A percentile compares a stretch with the other conserved stretches of the same genome.
Conservation (phyloP, 2,888 invertebrate genomes). For the Meandrusa payeni region DNA sequence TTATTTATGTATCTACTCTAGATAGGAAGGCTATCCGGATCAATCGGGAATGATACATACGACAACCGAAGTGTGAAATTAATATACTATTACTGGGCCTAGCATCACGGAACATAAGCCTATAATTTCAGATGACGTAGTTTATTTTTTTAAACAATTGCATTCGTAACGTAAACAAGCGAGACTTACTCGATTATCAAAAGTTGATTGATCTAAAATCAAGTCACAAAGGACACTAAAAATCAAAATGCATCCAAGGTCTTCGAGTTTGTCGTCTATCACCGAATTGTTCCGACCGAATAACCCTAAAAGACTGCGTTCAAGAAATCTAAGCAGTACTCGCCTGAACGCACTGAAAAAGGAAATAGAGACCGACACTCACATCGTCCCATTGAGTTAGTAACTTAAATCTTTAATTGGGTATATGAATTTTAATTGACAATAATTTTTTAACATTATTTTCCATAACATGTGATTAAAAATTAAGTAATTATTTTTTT, state of each 20-base stretch:
- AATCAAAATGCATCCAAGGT: slow-evolving; percentile 43
- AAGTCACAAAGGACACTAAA: not conserved
- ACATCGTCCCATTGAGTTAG: slow-evolving; percentile 71
- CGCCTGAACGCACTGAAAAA: slow-evolving; percentile 78
- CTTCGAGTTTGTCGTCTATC: slow-evolving; percentile 54
- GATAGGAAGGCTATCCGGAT: no score
- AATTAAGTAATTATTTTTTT: no score
- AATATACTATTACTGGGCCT: no score
- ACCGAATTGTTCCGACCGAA: slow-evolving; percentile 66
- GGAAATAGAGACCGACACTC: slow-evolving; percentile 80
- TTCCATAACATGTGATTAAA: no score
- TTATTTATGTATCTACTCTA: no score
- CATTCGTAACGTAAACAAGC: not conserved
- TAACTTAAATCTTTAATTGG: slow-evolving; percentile 28
- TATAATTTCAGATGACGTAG: no score
- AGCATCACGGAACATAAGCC: no score
- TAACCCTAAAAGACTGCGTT: slow-evolving; percentile 53
- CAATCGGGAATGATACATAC: no score
- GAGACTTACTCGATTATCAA: slow-evolving; percentile 26
- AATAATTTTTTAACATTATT: no score
- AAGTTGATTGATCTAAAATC: not conserved
- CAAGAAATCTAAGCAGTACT: slow-evolving; percentile 62
- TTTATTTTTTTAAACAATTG: not conserved
- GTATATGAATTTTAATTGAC: no score
- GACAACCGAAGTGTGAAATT: no score